Evolutionary conservation across 1,140 invertebrate species (phyloP).

Genomic region (Listronotus oregonensis): DNA sequence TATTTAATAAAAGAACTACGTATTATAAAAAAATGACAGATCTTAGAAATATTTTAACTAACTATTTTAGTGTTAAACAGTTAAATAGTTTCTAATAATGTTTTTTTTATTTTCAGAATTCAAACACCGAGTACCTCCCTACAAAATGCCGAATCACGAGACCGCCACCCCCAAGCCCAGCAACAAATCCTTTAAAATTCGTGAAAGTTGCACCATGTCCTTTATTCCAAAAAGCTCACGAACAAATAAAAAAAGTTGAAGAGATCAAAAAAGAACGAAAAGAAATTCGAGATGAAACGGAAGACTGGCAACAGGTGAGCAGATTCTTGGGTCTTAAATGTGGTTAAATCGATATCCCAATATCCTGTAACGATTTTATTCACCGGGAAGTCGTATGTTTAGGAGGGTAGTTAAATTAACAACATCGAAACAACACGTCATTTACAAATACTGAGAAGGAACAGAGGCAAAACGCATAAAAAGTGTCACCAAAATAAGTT

Average conservation of each 20-base stretch:
- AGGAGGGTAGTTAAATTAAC: not conserved
- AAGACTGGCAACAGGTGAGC: slow-evolving; percentile 91
- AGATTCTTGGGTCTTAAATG: not conserved
- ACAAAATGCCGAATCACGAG: slow-evolving; percentile 55
- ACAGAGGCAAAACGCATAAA: no score
- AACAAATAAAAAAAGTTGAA: slow-evolving; percentile 83
- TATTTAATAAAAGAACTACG: no score
- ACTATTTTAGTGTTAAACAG: no score
- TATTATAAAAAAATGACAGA: no score
- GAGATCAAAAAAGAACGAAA: slow-evolving; percentile 81
- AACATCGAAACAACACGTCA: not conserved
- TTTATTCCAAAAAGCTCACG: slow-evolving; percentile 80
- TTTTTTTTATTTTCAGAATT: slow-evolving; percentile 45
- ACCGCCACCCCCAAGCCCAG: slow-evolving; percentile 74
- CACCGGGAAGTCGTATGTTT: not conserved
- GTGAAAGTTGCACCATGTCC: slow-evolving; percentile 85
- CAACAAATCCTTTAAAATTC: slow-evolving; percentile 86
- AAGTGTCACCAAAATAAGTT: no score
- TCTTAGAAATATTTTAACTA: no score
- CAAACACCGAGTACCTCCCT: slow-evolving; percentile 53
- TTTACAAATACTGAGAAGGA: no score
- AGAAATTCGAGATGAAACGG: slow-evolving; percentile 76
- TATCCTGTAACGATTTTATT: not conserved
- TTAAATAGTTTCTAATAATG: not conserved
- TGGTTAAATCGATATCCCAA: not conserved